Base-by-base conservation (phyloP, 37 sponge, comb jelly and placozoan species). In the Agelas oroides region DNA sequence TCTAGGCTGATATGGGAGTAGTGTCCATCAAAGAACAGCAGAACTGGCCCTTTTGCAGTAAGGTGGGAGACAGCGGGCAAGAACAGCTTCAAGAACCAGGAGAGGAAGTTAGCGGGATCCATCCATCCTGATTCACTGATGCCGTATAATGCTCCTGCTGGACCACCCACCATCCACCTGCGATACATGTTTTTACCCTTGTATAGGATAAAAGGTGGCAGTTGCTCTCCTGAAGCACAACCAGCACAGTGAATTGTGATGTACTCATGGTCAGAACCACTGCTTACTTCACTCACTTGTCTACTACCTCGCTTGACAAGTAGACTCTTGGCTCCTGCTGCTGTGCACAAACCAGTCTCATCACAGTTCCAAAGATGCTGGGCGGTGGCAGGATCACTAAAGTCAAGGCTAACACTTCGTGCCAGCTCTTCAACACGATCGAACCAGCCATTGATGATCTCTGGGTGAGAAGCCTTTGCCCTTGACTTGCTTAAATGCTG, bases 171-270 rank as follows among this genome's bases (percentile, higher is more conserved):
- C 61, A 32, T 71, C 82, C 82, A 81, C 33, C 61, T 58, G n/a
- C 34, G 5, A 24, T 55, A 81, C 59, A 81, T 37, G 21, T 71
- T 71, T 71, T 58, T 65, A 19, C 55, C 80, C 34, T 79, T 79
- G 68, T 79, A 65, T 68, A 79, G 30, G 25, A 64, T 65, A 36
- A 79, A 79, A 2, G 68, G 80, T 67, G 68, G 80, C 2, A 79
- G 54, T 11, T 52, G 52, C 12, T 65, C 68, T 36, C 67, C 80
- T 13, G 68, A 17, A 15, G 53, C 80, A 79, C 53, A 31, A 6
- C 68, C 80, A 41, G 68, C 53, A 39, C 80, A 64, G 21, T 65
- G 66, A 5, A 79, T 68, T 32, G 82, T 81, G 40, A 81, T 82
- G 52, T 38, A 71, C 18, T 21, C 23, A 15, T 63, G 73, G 63